phyloP scores from a whole-genome alignment of 2,888 invertebrate genomes.

The Steromphala cineraria region DNA sequence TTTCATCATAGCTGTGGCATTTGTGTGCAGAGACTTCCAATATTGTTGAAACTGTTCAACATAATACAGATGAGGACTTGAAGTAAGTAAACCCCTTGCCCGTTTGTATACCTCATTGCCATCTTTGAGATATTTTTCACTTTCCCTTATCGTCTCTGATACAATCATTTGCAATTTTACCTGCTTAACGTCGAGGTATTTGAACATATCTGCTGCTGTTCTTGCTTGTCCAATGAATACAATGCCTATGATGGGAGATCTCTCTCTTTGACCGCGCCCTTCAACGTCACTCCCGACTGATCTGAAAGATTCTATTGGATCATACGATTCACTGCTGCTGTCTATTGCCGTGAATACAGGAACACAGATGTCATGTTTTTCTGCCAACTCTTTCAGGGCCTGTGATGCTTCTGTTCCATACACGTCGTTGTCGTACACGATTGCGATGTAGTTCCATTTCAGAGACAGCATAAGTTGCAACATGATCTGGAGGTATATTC shows the following conservation, averaged over 20 bases:
- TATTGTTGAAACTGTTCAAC: not conserved
- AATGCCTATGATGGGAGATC: not conserved
- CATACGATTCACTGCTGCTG: not conserved
- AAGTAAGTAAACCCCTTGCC: not conserved
- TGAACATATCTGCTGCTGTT: not conserved
- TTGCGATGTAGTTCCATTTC: slow-evolving; percentile 9
- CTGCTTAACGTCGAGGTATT: not conserved
- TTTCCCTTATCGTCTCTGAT: not conserved
- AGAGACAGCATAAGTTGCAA: not conserved
- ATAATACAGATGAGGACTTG: not conserved
- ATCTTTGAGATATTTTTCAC: not conserved
- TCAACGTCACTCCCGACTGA: not conserved
- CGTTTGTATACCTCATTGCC: not conserved
- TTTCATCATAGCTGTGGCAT: not conserved
- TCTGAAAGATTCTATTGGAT: not conserved
- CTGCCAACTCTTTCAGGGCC: not conserved
- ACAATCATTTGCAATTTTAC: not conserved
- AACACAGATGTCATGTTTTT: not conserved
- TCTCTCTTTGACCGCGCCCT: not conserved
- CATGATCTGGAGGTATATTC: not conserved
- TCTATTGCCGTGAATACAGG: not conserved
- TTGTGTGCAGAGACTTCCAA: not conserved
- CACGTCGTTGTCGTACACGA: not conserved
- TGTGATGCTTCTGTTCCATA: not conserved
- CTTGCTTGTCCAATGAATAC: not conserved